Evolutionary conservation across 2,113 vertebrate species (phyloP), one percentile per base, ranked within the genome.

Genomic region (Natator depressus): DNA sequence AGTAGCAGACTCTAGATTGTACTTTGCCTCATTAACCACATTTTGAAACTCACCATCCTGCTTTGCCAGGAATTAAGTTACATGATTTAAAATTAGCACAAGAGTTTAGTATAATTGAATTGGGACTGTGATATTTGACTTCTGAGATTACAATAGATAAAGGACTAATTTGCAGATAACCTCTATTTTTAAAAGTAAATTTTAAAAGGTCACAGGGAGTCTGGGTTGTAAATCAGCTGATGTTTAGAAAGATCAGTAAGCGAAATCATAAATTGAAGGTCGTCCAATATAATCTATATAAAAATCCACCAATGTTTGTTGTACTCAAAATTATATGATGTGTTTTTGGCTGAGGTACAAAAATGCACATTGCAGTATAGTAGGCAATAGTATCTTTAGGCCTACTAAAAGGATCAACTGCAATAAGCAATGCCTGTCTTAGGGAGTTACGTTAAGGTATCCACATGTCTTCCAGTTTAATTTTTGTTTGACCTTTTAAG

Each of bases 21-120:
- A 91, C 79, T 96, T 95, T 97, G 97, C 97, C 96, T 97, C 97
- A 97, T 97, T 96, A 97, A 97, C 94, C 97, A 97, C 97, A 95
- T 96, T 97, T 96, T 95, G 96, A 97, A 96, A 97, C 96, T 95
- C 94, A 97, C 94, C 95, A 97, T 89, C 89, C 82, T 95, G 92
- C 96, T 96, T 97, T 96, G 93, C 95, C 96, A 97, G 90, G 92
- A 97, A 97, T 97, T 97, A 96, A 97, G 96, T 96, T 96, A 92
- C 96, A 96, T 95, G 96, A 96, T 96, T 97, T 97, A 95, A 97
- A 97, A 97, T 97, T 97, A 97, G 96, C 96, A 93, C 87, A 96
- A 95, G 94, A 95, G 94, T 97, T 96, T 91, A 96, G 93, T 93
- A 93, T 97, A 97, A 97, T 97, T 97, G 97, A 97, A 97, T 96